Conservation (phyloP, 2,113 vertebrate genomes). For the Steatornis caripensis region DNA sequence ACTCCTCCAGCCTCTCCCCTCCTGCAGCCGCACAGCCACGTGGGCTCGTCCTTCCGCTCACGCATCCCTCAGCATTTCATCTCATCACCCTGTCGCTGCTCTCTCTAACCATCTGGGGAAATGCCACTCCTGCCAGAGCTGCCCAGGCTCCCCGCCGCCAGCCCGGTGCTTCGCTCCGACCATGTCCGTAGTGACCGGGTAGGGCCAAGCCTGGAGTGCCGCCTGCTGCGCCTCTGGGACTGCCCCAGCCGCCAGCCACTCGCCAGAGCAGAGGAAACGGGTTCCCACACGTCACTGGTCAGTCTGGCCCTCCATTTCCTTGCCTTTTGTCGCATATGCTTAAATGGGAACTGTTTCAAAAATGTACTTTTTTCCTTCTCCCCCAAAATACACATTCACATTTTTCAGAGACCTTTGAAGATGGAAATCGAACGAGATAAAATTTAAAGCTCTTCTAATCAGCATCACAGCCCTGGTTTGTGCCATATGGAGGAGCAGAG, state of each 20-base stretch:
- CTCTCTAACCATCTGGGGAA: neutral
- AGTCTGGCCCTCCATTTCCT: neutral
- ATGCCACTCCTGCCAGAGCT: neutral
- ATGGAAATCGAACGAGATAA: neutral
- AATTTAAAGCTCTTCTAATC: neutral
- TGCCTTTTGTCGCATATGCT: neutral
- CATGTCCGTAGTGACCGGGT: fast-evolving
- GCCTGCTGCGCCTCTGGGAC: neutral
- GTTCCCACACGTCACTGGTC: neutral
- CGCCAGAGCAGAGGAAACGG: too few species aligned
- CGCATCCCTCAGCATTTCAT: too few species aligned
- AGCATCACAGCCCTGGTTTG: neutral
- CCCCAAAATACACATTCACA: neutral
- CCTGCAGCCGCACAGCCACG: neutral
- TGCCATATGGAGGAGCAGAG: neutral
- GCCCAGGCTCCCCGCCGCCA: neutral
- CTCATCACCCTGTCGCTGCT: neutral
- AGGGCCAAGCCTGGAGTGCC: neutral
- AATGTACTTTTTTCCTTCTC: neutral
- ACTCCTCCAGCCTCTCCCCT: neutral
- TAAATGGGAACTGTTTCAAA: neutral
- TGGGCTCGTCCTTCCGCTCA: neutral
- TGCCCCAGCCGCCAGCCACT: neutral
- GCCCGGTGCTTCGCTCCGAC: neutral
- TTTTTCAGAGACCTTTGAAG: neutral